Evolutionary conservation across 2,113 vertebrate genomes (phyloP).

Genomic region (Nesoenas mayeri): DNA sequence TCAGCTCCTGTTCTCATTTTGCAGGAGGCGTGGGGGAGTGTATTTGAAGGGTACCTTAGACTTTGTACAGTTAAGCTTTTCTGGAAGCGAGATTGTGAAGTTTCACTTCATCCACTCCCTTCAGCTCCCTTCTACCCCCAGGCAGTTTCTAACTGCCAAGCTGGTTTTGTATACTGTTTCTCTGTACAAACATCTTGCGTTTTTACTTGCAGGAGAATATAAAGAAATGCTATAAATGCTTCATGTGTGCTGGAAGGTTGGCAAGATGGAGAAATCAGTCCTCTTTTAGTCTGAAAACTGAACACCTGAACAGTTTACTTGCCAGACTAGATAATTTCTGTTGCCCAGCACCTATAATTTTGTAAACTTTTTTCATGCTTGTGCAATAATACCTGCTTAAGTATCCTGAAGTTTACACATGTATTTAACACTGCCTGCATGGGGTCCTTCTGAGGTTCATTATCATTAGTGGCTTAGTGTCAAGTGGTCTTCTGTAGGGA

Average conservation of each 20-base stretch:
- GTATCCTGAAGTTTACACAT: not conserved
- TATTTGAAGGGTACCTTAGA: not conserved
- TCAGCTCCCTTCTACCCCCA: not conserved
- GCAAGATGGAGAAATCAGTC: not conserved
- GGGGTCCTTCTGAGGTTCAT: not conserved
- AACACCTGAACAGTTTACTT: not conserved
- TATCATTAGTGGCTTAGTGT: fast-evolving
- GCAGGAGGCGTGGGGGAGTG: not conserved
- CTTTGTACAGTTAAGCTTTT: not conserved
- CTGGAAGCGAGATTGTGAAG: not conserved
- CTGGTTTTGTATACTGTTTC: not conserved
- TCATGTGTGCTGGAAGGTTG: not conserved
- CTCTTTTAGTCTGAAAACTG: not conserved
- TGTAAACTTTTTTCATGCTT: not conserved
- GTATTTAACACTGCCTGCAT: not conserved
- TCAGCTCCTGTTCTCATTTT: not conserved
- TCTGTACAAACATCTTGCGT: not conserved
- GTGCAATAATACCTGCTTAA: not conserved
- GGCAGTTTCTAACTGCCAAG: not conserved
- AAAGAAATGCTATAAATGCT: not conserved
- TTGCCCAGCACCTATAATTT: not conserved
- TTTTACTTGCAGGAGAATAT: not conserved
- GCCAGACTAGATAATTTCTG: not conserved
- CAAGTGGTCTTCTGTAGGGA: not conserved
- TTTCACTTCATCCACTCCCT: not conserved